Conservation (phyloP, 2,113 vertebrate genomes). For the Eublepharis macularius region DNA sequence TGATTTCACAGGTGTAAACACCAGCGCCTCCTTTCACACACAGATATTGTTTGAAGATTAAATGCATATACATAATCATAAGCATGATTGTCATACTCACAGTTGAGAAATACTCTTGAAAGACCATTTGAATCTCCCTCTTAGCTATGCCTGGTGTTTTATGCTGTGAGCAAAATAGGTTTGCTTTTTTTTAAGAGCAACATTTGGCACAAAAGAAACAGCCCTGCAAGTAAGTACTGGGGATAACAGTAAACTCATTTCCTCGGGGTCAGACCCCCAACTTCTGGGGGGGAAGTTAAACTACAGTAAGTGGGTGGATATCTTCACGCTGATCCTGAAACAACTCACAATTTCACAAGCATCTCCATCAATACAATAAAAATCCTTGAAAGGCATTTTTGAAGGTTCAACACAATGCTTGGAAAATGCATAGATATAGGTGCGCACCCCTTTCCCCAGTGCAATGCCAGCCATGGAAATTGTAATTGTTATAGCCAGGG, state of each 20-base stretch:
- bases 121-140: background rate
- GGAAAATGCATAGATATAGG: too few species aligned
- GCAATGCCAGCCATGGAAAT: too few species aligned
- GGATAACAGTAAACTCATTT: background rate
- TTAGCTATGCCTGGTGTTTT: fast-evolving
- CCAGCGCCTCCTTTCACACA: constrained; percentile 22
- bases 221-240: background rate
- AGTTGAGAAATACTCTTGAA: constrained; percentile 5
- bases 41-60: background rate
- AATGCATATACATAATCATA: background rate
- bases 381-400: too few species aligned
- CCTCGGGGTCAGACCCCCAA: background rate
- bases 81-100: background rate
- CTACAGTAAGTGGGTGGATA: too few species aligned
- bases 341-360: too few species aligned
- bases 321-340: too few species aligned
- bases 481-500: too few species aligned
- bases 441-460: too few species aligned
- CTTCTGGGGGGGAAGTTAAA: too few species aligned
- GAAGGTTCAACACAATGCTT: too few species aligned
- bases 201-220: background rate
- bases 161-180: background rate
- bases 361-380: too few species aligned
- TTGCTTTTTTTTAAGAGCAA: background rate
- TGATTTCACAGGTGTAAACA: constrained; percentile 27